Evolutionary conservation across 2,797 vertebrate species (phyloP).

Genomic region (Coilia nasus): DNA sequence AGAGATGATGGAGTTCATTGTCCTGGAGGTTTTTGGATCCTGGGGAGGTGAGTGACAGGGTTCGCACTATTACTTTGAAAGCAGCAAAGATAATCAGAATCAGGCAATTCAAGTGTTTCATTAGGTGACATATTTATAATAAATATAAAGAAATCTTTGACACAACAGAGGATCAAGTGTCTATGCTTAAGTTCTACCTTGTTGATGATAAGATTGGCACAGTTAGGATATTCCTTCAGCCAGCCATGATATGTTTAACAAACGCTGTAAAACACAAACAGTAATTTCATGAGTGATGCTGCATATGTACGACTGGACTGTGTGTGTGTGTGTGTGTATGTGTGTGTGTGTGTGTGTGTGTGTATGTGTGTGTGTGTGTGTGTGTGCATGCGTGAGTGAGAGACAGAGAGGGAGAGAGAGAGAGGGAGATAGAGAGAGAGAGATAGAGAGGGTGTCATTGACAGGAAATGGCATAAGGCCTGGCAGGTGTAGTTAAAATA

Average conservation of each 20-base stretch:
- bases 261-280: slow-evolving; percentile 69
- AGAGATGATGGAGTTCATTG: not conserved
- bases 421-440: not conserved
- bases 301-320: not conserved
- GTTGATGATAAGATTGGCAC: not conserved
- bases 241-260: slow-evolving; percentile 85
- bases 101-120: too few species aligned
- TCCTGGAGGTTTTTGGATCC: not conserved
- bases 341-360: not conserved
- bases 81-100: too few species aligned
- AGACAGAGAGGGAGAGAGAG: too few species aligned
- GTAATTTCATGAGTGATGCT: slow-evolving; percentile 16
- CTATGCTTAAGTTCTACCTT: not conserved
- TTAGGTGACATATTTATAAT: too few species aligned
- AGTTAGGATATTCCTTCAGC: slow-evolving; percentile 60
- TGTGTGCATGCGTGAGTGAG: too few species aligned
- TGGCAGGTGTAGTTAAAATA: too few species aligned
- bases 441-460: too few species aligned
- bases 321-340: slow-evolving; percentile 13
- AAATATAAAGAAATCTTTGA: not conserved
- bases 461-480: too few species aligned
- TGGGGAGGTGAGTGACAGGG: not conserved
- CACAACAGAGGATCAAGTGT: not conserved
- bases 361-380: slow-evolving; percentile 6
- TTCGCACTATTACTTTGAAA: too few species aligned